Evolutionary conservation across 2,113 vertebrate species (phyloP), one percentile per base, ranked within the genome.

Genomic region (Haemorhous mexicanus): DNA sequence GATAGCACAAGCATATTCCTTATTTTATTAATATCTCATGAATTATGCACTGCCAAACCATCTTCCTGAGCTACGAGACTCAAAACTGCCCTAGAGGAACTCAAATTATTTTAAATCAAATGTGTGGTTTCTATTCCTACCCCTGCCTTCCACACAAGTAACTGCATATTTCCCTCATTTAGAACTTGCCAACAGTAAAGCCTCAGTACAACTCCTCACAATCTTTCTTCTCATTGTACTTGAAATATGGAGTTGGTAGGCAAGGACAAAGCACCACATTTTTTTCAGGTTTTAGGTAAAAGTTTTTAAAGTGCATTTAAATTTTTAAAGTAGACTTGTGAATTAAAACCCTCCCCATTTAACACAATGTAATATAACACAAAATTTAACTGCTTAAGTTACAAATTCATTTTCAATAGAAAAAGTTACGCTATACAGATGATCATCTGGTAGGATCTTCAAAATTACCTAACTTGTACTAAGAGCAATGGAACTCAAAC

Each of bases 1-100:
- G 26, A 30, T 2, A 82, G 46, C 0, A 1, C 32, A 21, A 0
- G 1, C 33, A 52, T 47, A 56, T 10, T 56, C 27, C n/a, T 88
- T 78, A 41, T 26, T 84, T 91, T 46, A 91, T 37, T 28, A 68
- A 44, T 23, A 79, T 22, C 44, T 74, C 59, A 49, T 46, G 35
- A 95, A 81, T 47, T 43, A 43, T 1, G 21, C 23, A 73, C 7
- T 55, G 30, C 33, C 32, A 82, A 84, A 58, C 11, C n/a, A 85
- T 21, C 35, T 72, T 75, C 39, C 62, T 94, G 39, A 92, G 62
- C 70, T 69, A 21, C 0, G 2, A 67, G n/a, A 59, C 19, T 63
- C 16, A 49, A 63, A 82, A 43, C 43, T 89, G 27, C 41, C 55
- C 46, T 44, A 44, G 28, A 69, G 41, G 87, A 80, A 74, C 13